Base-by-base conservation (phyloP, 2,797 vertebrate genomes). In the Eurystomus glaucurus region DNA sequence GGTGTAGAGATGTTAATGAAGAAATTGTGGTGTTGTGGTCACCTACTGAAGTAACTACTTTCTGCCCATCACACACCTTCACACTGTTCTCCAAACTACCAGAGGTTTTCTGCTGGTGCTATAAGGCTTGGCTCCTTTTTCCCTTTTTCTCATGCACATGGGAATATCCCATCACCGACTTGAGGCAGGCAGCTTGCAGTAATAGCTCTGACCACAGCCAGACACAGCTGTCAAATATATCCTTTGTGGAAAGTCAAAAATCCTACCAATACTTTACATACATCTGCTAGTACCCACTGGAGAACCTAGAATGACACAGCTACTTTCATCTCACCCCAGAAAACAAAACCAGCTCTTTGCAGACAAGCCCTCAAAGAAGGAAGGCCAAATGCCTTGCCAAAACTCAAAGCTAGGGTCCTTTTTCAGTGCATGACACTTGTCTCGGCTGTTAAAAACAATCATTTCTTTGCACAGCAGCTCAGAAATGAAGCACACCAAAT, bases 11-110 rank as follows among this genome's bases (percentile, higher is more conserved):
- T 25, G 19, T 19, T 43, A 81, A 71, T 6, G 26, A 60, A 50
- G 55, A 74, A 39, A 48, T 11, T 15, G 14, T 7, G 21, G n/a
- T 6, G 9, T 33, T 43, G 11, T 26, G 22, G 18, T 29, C 45
- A 43, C 10, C 16, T 45, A 4, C 35, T 25, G 29, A 61, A 84
- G 17, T 8, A n/a, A 25, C 8, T 31, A 3, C n/a, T 39, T 68
- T 75, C 55, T 62, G 23, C 45, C 48, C 28, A 57, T 64, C 62
- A 16, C 21, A n/a, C 17, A 58, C 16, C 37, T 64, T 69, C 29
- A 69, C 1, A 0, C 4, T 21, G 5, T 25, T 64, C 50, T 80
- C 18, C 45, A 64, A 5, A 6, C 29, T 50, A 33, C 6, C 11
- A 31, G 43, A 51, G 35, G 4, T 39, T 11, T 72, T 58, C 39